phyloP scores from a whole-genome alignment of 53 echinoderm and acorn worm genomes.

The Paracentrotus lividus region DNA sequence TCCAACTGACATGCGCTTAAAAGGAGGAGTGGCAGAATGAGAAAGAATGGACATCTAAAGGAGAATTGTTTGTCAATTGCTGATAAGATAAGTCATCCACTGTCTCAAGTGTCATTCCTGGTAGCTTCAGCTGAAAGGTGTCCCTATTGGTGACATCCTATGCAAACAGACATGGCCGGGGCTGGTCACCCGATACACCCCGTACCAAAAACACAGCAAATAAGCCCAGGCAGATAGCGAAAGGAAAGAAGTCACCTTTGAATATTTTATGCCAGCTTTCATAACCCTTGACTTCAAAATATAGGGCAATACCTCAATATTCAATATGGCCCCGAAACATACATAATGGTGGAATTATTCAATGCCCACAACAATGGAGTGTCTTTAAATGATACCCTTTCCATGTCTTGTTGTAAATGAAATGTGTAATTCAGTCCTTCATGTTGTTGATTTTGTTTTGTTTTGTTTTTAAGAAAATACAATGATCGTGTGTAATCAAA shows the following conservation, averaged over 20 bases:
- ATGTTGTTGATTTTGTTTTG: no score
- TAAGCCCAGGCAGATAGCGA: not conserved
- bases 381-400: no score
- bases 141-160: conserved; percentile 12
- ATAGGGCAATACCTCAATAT: not conserved
- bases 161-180: conserved; percentile 31
- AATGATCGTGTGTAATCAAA: no score
- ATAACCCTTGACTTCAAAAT: not conserved
- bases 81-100: not conserved
- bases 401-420: no score
- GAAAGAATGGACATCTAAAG: not conserved
- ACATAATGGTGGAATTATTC: not conserved
- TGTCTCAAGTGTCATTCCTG: conserved; percentile 23
- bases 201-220: not conserved
- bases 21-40: not conserved
- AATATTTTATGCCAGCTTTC: conserved; percentile 26
- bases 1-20: no score
- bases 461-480: not conserved
- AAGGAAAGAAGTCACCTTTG: conserved; percentile 4
- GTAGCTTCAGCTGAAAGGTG: conserved; percentile 58
- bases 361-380: no score
- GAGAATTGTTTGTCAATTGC: not conserved
- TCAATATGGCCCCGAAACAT: not conserved
- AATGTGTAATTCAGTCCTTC: no score
- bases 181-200: conserved; percentile 33